Evolutionary conservation across 2,113 vertebrate genomes (phyloP).

Genomic region (Nannobrachium achirus): DNA sequence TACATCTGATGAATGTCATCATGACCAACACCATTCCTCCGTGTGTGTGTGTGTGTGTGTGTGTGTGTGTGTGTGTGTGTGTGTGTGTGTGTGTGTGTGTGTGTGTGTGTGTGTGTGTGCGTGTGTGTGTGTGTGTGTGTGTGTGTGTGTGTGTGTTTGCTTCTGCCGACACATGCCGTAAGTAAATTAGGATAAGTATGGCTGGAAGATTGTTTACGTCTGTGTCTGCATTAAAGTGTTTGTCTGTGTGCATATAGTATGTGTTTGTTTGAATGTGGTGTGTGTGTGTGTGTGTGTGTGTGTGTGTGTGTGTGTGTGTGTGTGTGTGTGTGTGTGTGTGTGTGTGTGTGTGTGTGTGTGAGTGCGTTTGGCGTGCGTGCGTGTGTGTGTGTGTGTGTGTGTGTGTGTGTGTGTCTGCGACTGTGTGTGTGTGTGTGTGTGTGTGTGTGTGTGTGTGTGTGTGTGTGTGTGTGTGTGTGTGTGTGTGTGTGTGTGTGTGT

Average conservation of each 20-base stretch:
- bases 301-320: neutral
- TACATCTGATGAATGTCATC: constrained; percentile 24
- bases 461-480: neutral
- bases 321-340: neutral
- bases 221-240: too few species aligned
- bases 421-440: neutral
- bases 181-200: too few species aligned
- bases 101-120: too few species aligned
- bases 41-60: too few species aligned
- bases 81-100: too few species aligned
- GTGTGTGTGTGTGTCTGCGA: neutral
- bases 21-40: constrained; percentile 26
- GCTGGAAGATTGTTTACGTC: too few species aligned
- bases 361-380: constrained; percentile 12
- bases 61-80: too few species aligned
- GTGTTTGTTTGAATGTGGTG: neutral
- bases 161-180: neutral
- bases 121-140: neutral
- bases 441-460: neutral
- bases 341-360: neutral
- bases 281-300: constrained; percentile 1
- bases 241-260: too few species aligned
- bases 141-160: neutral
- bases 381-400: constrained; percentile 7
- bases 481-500: neutral